Conservation (phyloP, 2,888 invertebrate species). For the Boloria selene region DNA sequence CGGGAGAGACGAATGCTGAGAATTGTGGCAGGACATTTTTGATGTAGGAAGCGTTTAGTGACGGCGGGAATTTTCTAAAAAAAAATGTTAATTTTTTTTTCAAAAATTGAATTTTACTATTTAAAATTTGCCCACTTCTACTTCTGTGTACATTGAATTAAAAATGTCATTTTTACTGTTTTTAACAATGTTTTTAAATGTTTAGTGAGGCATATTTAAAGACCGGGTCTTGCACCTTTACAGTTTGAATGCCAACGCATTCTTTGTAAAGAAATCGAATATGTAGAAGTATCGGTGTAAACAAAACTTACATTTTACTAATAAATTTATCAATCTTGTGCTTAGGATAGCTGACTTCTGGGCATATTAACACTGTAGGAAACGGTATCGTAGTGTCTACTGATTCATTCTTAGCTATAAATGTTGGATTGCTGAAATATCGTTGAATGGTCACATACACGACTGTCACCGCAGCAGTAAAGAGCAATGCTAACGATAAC, state of each 20-base stretch:
- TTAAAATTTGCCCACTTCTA: too few relatives aligned
- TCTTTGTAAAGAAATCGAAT: too few relatives aligned
- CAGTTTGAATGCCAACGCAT: too few relatives aligned
- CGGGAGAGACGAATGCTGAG: slow-evolving; percentile 56
- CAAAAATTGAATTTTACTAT: too few relatives aligned
- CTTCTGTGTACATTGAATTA: too few relatives aligned
- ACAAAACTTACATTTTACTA: slow-evolving; percentile 50
- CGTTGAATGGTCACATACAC: slow-evolving; percentile 47
- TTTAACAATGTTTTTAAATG: too few relatives aligned
- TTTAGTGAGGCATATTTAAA: too few relatives aligned
- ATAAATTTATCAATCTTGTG: slow-evolving; percentile 54
- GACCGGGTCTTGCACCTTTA: too few relatives aligned
- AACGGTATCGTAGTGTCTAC: slow-evolving; percentile 43
- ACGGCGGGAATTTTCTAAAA: slow-evolving; percentile 54
- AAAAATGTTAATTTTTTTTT: not conserved
- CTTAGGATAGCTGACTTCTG: slow-evolving; percentile 52
- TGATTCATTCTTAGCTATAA: slow-evolving; percentile 46
- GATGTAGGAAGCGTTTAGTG: slow-evolving; percentile 47
- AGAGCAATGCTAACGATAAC: slow-evolving; percentile 46
- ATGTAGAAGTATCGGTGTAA: too few relatives aligned
- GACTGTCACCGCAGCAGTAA: slow-evolving; percentile 48
- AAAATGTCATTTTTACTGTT: too few relatives aligned
- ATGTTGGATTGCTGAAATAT: slow-evolving; percentile 56
- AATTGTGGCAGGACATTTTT: slow-evolving; percentile 50
- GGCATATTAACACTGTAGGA: slow-evolving; percentile 60